Base-by-base conservation (phyloP, 2,797 vertebrate genomes). In the Fringilla coelebs region DNA sequence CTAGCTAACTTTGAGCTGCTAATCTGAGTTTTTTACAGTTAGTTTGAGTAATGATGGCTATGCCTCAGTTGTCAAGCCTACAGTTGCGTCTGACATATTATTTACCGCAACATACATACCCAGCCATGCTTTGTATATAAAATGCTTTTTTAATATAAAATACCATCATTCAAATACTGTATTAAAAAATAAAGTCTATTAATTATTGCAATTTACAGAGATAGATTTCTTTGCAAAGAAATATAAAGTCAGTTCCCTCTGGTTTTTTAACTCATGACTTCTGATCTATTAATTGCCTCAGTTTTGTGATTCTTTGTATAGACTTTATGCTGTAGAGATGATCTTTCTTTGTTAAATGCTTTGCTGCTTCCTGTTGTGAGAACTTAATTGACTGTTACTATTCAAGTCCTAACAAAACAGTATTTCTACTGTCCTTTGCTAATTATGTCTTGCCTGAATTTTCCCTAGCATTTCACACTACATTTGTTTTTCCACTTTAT, bases 301-400 rank as follows among this genome's bases (percentile, higher is more conserved):
- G 48, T 72, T 90, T 61, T 87, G 58, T 91, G 85, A 79, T 92
- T 91, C 86, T 96, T 85, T 89, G 79, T 70, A 65, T 31, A 89
- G 58, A 63, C 58, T 89, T 90, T 43, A 88, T 26, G 73, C 24
- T 90, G 58, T 25, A 95, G 81, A 95, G 73, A 96, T 79, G 74
- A 94, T 89, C 81, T 94, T 94, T 88, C 70, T 95, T 95, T 96
- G 83, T 95, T 93, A 97, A 96, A 85, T 86, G 79, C 73, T 94
- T 93, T 96, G 81, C 83, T 94, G 93, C 94, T 97, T 96, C 94
- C 95, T 43, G 40, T 97, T 97, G 84, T 93, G 88, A 97, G 85
- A 96, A 97, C 96, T 97, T 95, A 97, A 97, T 85, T 95, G 94
- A 96, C 94, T 96, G 92, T 96, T 97, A 93, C 93, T 94, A 90